phyloP scores from a whole-genome alignment of 2,888 invertebrate species.

The Tetragnatha montana region DNA sequence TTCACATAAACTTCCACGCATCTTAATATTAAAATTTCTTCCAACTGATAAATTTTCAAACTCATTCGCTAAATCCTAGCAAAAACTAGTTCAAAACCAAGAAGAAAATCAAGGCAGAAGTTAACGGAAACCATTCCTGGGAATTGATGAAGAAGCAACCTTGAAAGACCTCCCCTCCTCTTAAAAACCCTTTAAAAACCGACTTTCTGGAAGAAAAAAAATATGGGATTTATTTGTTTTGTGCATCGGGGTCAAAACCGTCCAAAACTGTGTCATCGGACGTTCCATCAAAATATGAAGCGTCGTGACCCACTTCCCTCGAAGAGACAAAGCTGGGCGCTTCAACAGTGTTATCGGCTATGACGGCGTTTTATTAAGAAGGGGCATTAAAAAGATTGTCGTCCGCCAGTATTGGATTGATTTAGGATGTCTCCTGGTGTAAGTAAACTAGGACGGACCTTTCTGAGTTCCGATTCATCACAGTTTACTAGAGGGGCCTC shows the following conservation, averaged over 20 bases:
- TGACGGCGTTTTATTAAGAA: not conserved
- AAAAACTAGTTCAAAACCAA: too few species aligned
- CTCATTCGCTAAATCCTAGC: too few species aligned
- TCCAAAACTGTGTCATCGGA: conserved; percentile 30
- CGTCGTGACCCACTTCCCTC: conserved; percentile 10
- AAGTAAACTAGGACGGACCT: conserved; percentile 5
- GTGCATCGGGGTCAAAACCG: conserved; percentile 18
- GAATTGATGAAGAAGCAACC: not conserved
- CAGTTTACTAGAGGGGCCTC: conserved; percentile 6
- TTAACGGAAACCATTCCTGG: not conserved
- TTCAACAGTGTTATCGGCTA: not conserved
- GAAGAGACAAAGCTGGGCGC: not conserved
- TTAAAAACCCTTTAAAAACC: not conserved
- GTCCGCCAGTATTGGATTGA: not conserved
- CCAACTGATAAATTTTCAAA: too few species aligned
- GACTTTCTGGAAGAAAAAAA: not conserved
- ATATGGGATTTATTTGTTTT: conserved; percentile 1
- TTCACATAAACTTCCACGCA: too few species aligned
- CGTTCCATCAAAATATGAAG: not conserved
- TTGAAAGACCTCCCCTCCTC: not conserved
- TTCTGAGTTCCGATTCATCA: not conserved
- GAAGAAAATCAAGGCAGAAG: too few species aligned
- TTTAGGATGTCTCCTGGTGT: not conserved
- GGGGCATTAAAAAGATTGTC: not conserved
- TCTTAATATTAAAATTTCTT: too few species aligned